phyloP scores from a whole-genome alignment of 2,888 invertebrate genomes.

The Patella depressa region DNA sequence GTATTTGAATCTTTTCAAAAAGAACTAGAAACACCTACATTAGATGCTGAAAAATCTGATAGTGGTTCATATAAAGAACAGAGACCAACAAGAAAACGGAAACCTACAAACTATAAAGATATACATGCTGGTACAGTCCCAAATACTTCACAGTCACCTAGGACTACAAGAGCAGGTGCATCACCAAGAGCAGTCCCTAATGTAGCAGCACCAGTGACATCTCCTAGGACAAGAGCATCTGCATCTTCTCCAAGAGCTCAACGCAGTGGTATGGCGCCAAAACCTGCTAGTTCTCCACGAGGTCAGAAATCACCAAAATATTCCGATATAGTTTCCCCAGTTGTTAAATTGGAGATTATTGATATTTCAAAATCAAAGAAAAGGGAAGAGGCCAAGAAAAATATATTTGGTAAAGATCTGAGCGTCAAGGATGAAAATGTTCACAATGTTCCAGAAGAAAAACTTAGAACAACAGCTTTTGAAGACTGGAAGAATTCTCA shows the following conservation, averaged over 20 bases:
- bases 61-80: constrained; percentile 24
- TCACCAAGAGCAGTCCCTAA: constrained; percentile 39
- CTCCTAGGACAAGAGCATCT: constrained; percentile 37
- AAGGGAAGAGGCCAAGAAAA: constrained; percentile 30
- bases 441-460: constrained; percentile 15
- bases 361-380: constrained; percentile 33
- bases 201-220: constrained; percentile 42
- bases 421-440: constrained; percentile 23
- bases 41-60: not conserved
- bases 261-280: constrained; percentile 32
- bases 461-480: constrained; percentile 18
- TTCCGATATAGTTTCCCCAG: constrained; percentile 41
- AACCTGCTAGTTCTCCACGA: constrained; percentile 31
- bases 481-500: constrained; percentile 40
- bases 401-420: constrained; percentile 1
- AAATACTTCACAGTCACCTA: constrained; percentile 18
- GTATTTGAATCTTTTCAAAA: not conserved
- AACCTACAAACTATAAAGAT: constrained; percentile 54
- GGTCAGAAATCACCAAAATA: constrained; percentile 35
- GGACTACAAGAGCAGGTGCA: constrained; percentile 41
- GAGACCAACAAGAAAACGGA: constrained; percentile 48
- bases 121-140: constrained; percentile 46
- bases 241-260: constrained; percentile 40
- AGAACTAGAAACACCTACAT: not conserved
- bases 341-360: constrained; percentile 56